Conservation (phyloP, 2,113 vertebrate species). For the Athene noctua region DNA sequence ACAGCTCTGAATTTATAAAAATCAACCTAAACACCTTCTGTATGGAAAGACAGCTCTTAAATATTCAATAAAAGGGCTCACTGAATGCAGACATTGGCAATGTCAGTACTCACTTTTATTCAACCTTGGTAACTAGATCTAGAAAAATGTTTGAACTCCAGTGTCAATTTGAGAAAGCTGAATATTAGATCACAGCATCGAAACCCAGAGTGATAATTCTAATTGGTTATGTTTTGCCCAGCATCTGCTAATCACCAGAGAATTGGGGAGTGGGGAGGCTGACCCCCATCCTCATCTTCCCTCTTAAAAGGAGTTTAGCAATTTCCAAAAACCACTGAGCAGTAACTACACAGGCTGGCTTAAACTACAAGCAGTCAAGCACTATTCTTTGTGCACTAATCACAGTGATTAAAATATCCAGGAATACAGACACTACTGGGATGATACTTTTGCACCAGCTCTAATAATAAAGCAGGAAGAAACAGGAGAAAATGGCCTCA, state of each 20-base stretch:
- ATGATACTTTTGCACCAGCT: conserved; percentile 29
- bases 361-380: conserved; percentile 19
- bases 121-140: conserved; percentile 36
- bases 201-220: not conserved
- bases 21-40: conserved; percentile 29
- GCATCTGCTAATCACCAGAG: not conserved
- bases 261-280: not conserved
- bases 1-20: conserved; percentile 32
- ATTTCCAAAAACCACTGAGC: not conserved
- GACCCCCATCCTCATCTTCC: not conserved
- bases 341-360: not conserved
- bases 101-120: conserved; percentile 39
- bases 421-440: not conserved
- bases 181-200: conserved; percentile 30
- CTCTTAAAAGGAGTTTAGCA: not conserved
- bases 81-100: not conserved
- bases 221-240: not conserved
- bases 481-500: conserved; percentile 56
- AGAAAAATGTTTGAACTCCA: conserved; percentile 35
- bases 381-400: conserved; percentile 13
- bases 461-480: conserved; percentile 65
- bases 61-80: not conserved
- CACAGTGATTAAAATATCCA: conserved; percentile 55
- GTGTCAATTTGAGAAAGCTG: conserved; percentile 37
- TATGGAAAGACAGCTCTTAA: conserved; percentile 9